Conservation (phyloP, 2,113 vertebrate species). For the Argyrosomus japonicus region DNA sequence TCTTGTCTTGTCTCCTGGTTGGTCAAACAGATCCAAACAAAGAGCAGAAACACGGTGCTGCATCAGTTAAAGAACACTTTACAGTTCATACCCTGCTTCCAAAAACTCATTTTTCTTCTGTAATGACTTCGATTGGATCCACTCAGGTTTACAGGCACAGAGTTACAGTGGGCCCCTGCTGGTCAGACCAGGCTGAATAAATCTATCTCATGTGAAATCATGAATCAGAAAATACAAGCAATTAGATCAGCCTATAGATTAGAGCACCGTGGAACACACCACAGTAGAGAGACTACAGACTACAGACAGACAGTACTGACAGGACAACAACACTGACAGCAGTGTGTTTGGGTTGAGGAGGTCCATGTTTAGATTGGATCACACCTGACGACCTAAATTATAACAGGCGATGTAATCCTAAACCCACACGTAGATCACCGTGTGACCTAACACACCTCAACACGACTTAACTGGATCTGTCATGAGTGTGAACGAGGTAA, state of each 20-base stretch:
- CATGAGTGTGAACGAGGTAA: not conserved
- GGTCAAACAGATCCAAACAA: no score
- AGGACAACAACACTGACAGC: not conserved
- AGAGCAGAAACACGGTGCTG: no score
- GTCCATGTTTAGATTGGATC: slow-evolving; percentile 24
- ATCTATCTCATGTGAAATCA: no score
- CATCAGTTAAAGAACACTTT: no score
- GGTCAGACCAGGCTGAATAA: no score
- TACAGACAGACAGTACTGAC: not conserved
- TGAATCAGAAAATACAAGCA: not conserved
- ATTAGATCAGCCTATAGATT: not conserved
- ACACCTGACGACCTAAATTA: slow-evolving; percentile 6
- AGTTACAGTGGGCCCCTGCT: no score
- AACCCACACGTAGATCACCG: not conserved
- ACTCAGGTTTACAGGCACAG: no score
- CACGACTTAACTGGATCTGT: not conserved
- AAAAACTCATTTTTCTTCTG: no score
- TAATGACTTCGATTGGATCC: no score
- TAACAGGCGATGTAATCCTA: not conserved
- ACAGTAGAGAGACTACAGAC: no score
- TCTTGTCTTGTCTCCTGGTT: no score
- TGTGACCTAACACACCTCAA: not conserved
- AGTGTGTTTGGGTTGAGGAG: not conserved
- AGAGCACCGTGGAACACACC: not conserved
- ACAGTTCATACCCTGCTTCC: no score